Percentiles rank a stretch among this genome's conserved stretches.
phyloP scores from a whole-genome alignment of 2,888 invertebrate genomes.

The Drosophila acutilabella region DNA sequence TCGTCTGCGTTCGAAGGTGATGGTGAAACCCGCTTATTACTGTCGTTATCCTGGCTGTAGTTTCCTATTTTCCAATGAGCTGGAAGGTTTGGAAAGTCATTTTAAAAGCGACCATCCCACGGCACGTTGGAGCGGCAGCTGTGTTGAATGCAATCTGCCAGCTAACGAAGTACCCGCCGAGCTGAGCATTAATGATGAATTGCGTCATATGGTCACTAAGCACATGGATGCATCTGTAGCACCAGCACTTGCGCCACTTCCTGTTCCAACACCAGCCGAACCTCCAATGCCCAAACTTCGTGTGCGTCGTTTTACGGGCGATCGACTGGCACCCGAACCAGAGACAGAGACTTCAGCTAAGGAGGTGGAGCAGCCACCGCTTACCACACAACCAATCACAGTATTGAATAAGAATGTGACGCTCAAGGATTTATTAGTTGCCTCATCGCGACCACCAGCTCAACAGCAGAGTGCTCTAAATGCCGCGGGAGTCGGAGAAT shows the following conservation, averaged over 20 bases:
- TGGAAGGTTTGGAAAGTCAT: slow-evolving; percentile 82
- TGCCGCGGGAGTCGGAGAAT: slow-evolving; percentile 41
- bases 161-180: not conserved
- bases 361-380: not conserved
- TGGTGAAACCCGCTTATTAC: slow-evolving; percentile 62
- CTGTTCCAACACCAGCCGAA: not conserved
- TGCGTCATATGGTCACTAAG: slow-evolving; percentile 75
- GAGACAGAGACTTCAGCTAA: not conserved
- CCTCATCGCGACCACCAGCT: slow-evolving; percentile 49
- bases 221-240: slow-evolving; percentile 46
- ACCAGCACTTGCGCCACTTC: not conserved
- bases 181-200: slow-evolving; percentile 58
- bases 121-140: slow-evolving; percentile 87
- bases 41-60: slow-evolving; percentile 80
- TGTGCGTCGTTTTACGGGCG: slow-evolving; percentile 79
- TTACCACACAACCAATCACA: not conserved
- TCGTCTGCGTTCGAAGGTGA: slow-evolving; percentile 18
- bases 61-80: slow-evolving; percentile 80
- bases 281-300: slow-evolving; percentile 59
- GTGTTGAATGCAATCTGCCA: slow-evolving; percentile 85
- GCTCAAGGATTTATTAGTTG: slow-evolving; percentile 54
- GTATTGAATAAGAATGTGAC: slow-evolving; percentile 6
- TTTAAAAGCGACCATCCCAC: slow-evolving; percentile 77
- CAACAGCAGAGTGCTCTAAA: slow-evolving; percentile 41
- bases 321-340: slow-evolving; percentile 48